These are phyloP conservation scores for Tetragnatha versicolor DNA, from an alignment of 1,140 invertebrate genomes.

Conservation along the genomic window DNA sequence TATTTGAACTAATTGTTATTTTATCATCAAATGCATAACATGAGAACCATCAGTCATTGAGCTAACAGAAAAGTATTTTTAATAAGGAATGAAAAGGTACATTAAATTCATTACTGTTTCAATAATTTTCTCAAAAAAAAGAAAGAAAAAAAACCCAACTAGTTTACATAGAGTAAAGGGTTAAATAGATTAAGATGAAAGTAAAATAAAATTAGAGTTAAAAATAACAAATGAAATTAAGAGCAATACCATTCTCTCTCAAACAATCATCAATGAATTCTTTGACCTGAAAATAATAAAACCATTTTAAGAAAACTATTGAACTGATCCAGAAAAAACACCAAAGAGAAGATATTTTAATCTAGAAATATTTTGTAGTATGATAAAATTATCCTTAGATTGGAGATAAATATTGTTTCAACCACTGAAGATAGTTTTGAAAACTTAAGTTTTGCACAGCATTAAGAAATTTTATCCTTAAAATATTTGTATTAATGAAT, in stretches of 20 bases:
- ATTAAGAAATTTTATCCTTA: background rate
- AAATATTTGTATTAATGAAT: background rate
- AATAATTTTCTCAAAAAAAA: background rate
- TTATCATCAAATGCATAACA: too few species aligned
- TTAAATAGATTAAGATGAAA: background rate
- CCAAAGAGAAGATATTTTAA: background rate
- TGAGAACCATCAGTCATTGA: too few species aligned
- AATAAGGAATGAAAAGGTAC: background rate
- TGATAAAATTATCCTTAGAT: too few species aligned
- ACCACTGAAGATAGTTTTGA: background rate
- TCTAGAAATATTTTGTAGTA: background rate
- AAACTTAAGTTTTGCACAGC: background rate
- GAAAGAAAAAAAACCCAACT: background rate
- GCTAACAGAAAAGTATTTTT: too few species aligned
- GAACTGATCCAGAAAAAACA: background rate
- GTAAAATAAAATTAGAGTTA: background rate
- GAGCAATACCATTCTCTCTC: background rate
- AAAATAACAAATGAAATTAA: background rate
- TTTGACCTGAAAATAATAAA: background rate
- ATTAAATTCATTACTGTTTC: background rate
- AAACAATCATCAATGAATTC: constrained; percentile 1
- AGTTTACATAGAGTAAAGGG: background rate
- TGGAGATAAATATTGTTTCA: background rate
- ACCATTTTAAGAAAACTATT: background rate
- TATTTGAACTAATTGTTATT: too few species aligned